A percentile compares a stretch with the other conserved stretches of the same genome.
These are phyloP conservation scores for Gambelia wislizenii DNA, from an alignment of 2,797 vertebrate species.

Conservation along the genomic window DNA sequence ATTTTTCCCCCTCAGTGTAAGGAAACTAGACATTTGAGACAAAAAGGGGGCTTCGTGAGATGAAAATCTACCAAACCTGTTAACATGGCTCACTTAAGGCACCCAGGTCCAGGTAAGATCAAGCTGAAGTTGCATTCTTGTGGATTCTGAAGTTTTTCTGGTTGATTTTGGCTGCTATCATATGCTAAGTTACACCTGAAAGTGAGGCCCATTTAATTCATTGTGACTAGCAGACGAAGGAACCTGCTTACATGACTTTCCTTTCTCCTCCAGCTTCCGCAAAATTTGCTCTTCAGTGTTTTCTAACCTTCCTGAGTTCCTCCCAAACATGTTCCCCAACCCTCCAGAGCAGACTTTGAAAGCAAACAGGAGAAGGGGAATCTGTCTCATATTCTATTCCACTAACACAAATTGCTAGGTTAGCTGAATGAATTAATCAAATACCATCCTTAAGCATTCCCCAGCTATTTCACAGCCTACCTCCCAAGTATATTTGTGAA, in stretches of 20 bases:
- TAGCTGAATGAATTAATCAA: not conserved
- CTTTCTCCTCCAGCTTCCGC: not conserved
- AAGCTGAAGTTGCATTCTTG: not conserved
- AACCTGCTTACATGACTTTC: too few species aligned
- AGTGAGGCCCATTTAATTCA: not conserved
- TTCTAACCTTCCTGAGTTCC: too few species aligned
- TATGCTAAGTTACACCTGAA: not conserved
- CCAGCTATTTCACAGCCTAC: not conserved
- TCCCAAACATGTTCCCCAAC: too few species aligned
- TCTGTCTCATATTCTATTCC: not conserved
- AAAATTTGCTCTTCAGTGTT: not conserved
- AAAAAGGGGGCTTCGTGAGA: not conserved
- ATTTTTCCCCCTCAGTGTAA: constrained; percentile 23
- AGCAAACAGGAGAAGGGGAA: not conserved
- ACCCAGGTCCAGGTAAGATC: not conserved
- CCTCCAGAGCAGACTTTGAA: not conserved
- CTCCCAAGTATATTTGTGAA: not conserved
- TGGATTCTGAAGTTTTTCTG: not conserved
- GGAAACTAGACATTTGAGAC: rapidly evolving
- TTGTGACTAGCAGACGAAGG: not conserved
- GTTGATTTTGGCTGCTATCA: not conserved
- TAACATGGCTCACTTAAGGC: too few species aligned
- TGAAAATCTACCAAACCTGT: too few species aligned
- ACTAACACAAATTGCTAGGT: not conserved
- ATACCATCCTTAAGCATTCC: not conserved